Base-by-base conservation (phyloP, 2,113 vertebrate genomes). In the Paralichthys olivaceus region DNA sequence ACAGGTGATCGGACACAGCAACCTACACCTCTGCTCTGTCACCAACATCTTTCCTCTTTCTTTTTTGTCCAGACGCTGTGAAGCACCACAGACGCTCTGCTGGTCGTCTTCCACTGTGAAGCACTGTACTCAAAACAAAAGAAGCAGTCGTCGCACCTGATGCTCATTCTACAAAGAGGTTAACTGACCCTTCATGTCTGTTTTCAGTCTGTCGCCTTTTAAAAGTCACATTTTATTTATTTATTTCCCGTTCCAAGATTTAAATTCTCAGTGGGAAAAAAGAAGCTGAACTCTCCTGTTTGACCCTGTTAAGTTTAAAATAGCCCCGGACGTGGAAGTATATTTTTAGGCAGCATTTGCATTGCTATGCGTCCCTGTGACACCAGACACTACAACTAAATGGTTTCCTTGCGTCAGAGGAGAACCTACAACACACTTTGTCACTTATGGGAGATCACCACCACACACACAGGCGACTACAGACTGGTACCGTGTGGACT, bases 371-470 rank as follows among this genome's bases (percentile, higher is more conserved):
- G 84, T 94, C 91, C 65, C 90, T 4, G 89, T 93, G 96, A 95
- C 94, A 95, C 95, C 93, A 94, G 95, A 96, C 93, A 90, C 96
- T 94, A 96, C 96, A 96, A 97, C 95, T 95, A 94, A 94, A 95
- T 91, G 88, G 75, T 84, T 85, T 87, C 82, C 94, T 96, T 98
- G 96, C 96, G 96, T 98, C 97, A 96, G 95, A 96, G 95, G 93
- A 94, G 96, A 95, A 94, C 95, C 94, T 92, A 93, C 94, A 92
- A 94, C 93, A 95, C 95, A 95, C 95, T 95, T 94, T 95, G 94
- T 93, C 94, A 94, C 96, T 95, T 95, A 93, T 91, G 90, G 93
- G 95, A 92, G 94, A 94, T 91, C 91, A 90, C 92, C 94, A 91
- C 93, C 45, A 93, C 94, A 81, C 14, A 79, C 91, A 87, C 94